A percentile compares a stretch with the other conserved stretches of the same genome.
Conservation (phyloP, 2,888 invertebrate species). For the Omphaloscelis lunosa region DNA sequence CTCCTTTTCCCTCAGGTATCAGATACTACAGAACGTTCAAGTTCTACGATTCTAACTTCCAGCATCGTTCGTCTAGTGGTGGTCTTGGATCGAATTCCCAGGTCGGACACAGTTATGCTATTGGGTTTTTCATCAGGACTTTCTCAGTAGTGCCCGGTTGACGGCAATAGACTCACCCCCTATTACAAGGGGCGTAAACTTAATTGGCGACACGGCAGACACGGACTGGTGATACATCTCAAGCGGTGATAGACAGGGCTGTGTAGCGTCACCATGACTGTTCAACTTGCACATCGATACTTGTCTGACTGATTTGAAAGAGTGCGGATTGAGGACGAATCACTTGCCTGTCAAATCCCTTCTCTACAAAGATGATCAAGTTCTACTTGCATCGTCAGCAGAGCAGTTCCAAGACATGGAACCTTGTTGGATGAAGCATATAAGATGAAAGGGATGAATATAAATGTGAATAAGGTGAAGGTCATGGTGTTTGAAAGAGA, state of each 20-base stretch:
- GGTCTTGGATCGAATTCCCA: background rate
- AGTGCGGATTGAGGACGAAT: background rate
- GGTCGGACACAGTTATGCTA: background rate
- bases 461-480: background rate
- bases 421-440: background rate
- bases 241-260: background rate
- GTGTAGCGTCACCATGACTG: background rate
- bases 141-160: background rate
- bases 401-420: background rate
- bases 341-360: background rate
- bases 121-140: background rate
- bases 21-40: background rate
- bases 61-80: background rate
- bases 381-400: background rate
- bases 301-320: background rate
- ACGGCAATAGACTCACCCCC: background rate
- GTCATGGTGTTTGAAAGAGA: background rate
- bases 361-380: background rate
- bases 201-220: background rate
- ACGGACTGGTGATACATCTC: background rate
- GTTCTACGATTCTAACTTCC: background rate
- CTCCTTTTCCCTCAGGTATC: background rate
- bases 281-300: background rate
- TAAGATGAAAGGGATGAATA: background rate
- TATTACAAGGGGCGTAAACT: background rate